These are phyloP conservation scores for Diplosoma virens DNA, from an alignment of 23 tunicate genomes.

Conservation along the genomic window DNA sequence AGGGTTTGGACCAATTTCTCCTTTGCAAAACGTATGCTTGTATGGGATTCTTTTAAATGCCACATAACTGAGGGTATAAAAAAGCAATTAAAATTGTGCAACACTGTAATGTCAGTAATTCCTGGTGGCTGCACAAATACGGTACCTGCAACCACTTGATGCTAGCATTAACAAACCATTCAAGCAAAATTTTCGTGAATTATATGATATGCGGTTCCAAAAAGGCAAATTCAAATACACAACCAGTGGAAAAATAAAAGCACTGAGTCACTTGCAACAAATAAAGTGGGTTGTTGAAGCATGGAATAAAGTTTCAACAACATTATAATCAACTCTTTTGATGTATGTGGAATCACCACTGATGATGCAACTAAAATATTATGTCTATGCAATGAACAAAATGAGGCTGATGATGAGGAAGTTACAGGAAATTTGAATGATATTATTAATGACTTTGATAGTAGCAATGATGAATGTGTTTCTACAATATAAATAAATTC, in stretches of 20 bases:
- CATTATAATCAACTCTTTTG: neutral
- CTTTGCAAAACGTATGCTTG: constrained; percentile 13
- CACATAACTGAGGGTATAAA: constrained; percentile 19
- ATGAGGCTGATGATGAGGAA: neutral
- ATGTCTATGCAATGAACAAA: neutral
- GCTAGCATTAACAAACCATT: neutral
- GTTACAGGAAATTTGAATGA: too few species aligned
- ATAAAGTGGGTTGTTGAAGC: constrained; percentile 32
- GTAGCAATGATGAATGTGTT: too few species aligned
- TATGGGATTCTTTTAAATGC: constrained; percentile 2
- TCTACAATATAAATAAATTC: too few species aligned
- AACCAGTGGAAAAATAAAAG: constrained; percentile 19
- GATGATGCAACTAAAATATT: neutral
- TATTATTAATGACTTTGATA: too few species aligned
- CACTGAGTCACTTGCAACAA: constrained; percentile 22
- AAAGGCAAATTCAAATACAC: constrained; percentile 37
- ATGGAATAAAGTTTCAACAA: constrained; percentile 8
- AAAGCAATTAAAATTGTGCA: constrained; percentile 19
- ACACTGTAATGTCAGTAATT: constrained; percentile 25
- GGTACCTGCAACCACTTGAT: constrained; percentile 37
- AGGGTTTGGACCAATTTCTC: constrained; percentile 28
- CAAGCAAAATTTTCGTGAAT: neutral
- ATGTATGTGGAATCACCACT: neutral
- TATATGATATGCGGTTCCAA: constrained; percentile 12
- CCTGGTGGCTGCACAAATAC: constrained; percentile 42